Conservation (phyloP, 2,797 vertebrate genomes). For the Acrocephalus scirpaceus region DNA sequence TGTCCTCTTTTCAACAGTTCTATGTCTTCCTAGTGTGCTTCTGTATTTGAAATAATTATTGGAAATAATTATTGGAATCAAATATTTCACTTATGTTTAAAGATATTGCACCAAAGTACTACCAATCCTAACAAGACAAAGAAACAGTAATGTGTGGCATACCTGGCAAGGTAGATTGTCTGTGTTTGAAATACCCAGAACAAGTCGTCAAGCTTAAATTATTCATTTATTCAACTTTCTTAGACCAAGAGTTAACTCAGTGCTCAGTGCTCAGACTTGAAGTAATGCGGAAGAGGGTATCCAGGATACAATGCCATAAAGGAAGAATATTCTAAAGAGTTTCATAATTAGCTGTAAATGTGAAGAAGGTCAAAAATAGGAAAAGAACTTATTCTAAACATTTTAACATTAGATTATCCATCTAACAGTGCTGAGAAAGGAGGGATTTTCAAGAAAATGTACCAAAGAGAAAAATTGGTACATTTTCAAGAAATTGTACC, state of each 20-base stretch:
- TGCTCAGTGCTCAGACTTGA: not conserved
- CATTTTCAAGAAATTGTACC: not conserved
- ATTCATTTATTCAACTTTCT: not conserved
- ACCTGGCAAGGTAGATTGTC: not conserved
- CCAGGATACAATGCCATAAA: not conserved
- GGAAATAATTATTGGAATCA: not conserved
- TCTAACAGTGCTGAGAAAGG: not conserved
- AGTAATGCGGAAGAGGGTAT: not conserved
- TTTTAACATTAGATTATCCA: not conserved
- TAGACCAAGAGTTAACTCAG: not conserved
- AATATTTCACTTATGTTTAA: not conserved
- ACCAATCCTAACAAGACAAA: not conserved
- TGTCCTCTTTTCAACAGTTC: not conserved
- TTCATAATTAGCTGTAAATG: not conserved
- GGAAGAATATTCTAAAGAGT: not conserved
- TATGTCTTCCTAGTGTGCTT: not conserved
- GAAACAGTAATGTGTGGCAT: fast-evolving
- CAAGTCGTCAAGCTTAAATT: not conserved
- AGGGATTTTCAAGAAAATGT: not conserved
- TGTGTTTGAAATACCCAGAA: not conserved
- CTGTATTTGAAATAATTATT: not conserved
- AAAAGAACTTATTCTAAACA: not conserved
- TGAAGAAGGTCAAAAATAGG: not conserved
- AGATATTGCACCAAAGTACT: not conserved
- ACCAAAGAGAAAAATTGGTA: not conserved